Evolutionary conservation across 2,113 vertebrate species (phyloP), one percentile per base, ranked within the genome.

Genomic region (Clinocottus analis): DNA sequence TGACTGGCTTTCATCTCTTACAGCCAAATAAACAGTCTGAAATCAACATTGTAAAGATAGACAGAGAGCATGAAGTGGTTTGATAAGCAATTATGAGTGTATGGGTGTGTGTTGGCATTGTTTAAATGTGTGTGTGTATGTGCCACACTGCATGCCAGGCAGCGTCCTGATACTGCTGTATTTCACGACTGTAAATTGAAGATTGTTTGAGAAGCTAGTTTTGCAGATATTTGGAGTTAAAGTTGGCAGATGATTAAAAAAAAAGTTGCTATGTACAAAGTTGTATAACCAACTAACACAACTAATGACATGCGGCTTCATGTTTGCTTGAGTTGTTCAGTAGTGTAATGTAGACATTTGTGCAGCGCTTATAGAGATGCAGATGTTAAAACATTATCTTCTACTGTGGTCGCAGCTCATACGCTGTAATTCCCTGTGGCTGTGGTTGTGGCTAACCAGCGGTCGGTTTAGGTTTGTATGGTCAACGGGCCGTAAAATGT

Each of bases 401-500:
- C 19, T 29, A 25, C 13, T 60, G 66, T 70, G 75, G 77, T 80
- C 37, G 31, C 19, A 66, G 70, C 37, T 23, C 43, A n/a, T 12
- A 14, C 31, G 63, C 12, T 69, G 45, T 69, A 65, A 86, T 77
- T 74, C 49, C 59, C 33, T 80, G 60, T 37, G 39, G 64, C 51
- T 75, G 80, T 55, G 79, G 78, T 70, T 82, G 87, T 64, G 87
- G 75, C 33, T 5, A 37, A 63, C 47, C 31, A 68, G 85, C 33
- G 79, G 79, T 61, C 78, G 53, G 59, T 66, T 79, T 72, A 62
- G 68, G 77, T n/a, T n/a, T 83, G 29, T 65, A 51, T 14, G 71
- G 55, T 86, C 76, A 83, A 82, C 76, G 80, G 77, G 56, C 72
- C 4, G 35, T 85, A 29, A 71, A 88, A 73, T 87, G 84, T 55